Conservation (phyloP, 2,888 invertebrate genomes). For the Pogonocherus hispidulus region DNA sequence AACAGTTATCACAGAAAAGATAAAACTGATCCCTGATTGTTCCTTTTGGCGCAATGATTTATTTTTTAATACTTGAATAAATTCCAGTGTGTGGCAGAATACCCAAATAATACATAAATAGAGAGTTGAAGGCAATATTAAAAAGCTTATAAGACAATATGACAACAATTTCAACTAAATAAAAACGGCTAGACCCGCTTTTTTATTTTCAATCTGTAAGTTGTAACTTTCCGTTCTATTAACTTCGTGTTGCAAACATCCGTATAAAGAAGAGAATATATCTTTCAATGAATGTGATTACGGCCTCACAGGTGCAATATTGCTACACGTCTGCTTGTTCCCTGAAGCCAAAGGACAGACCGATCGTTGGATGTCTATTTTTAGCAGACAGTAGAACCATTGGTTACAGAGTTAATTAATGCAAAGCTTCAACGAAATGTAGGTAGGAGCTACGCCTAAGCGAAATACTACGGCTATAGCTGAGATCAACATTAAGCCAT, state of each 20-base stretch:
- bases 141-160: too few species aligned
- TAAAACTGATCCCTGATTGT: too few species aligned
- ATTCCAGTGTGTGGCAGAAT: too few species aligned
- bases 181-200: too few species aligned
- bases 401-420: slow-evolving; percentile 22
- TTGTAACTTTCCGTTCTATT: background rate
- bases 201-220: too few species aligned
- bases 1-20: too few species aligned
- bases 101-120: too few species aligned
- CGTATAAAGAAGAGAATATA: background rate
- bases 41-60: too few species aligned
- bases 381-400: slow-evolving; percentile 11
- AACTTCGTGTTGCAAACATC: background rate
- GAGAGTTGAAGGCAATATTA: too few species aligned
- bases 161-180: too few species aligned
- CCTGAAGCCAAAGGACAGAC: slow-evolving; percentile 13
- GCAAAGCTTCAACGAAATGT: slow-evolving; percentile 8
- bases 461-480: slow-evolving; percentile 12
- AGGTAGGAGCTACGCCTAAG: background rate
- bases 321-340: background rate
- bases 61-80: too few species aligned
- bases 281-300: background rate
- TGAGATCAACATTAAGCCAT: slow-evolving; percentile 12
- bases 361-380: slow-evolving; percentile 24
- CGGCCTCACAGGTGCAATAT: slow-evolving; percentile 9